Evolutionary conservation across 2,888 invertebrate species (phyloP).

Genomic region (Odiellus spinosus): DNA sequence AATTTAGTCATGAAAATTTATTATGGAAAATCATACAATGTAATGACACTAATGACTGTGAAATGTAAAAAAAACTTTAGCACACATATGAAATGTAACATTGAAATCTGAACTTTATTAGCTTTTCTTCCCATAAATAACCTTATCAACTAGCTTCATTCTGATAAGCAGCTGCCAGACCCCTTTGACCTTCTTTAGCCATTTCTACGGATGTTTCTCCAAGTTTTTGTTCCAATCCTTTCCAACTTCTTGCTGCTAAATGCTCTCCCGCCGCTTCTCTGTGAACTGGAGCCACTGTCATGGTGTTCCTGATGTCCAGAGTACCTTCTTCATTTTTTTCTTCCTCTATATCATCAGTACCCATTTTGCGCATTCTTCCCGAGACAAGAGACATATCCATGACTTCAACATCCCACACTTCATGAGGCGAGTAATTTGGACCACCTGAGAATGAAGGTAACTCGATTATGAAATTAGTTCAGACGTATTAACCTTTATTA

Average conservation of each 20-base stretch:
- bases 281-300: neutral
- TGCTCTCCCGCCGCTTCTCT: conserved; percentile 37
- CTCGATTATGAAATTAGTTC: neutral
- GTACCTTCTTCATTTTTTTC: neutral
- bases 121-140: too few species aligned
- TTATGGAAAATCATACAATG: too few species aligned
- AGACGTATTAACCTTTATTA: neutral
- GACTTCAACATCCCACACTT: neutral
- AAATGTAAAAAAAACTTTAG: too few species aligned
- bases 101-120: too few species aligned
- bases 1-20: too few species aligned
- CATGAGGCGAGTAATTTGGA: conserved; percentile 4
- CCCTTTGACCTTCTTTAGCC: conserved; percentile 53
- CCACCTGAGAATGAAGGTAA: conserved; percentile 5
- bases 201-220: conserved; percentile 52
- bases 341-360: conserved; percentile 1
- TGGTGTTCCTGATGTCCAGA: neutral
- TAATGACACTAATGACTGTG: too few species aligned
- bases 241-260: conserved; percentile 56
- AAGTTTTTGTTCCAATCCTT: conserved; percentile 64
- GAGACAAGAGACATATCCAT: conserved; percentile 15
- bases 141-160: conserved; percentile 14
- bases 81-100: too few species aligned
- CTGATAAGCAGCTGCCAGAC: conserved; percentile 45
- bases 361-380: conserved; percentile 11